Percentiles rank a stretch among this genome's conserved stretches.
Conservation (phyloP, 2,113 vertebrate genomes). For the Petaurus breviceps region DNA sequence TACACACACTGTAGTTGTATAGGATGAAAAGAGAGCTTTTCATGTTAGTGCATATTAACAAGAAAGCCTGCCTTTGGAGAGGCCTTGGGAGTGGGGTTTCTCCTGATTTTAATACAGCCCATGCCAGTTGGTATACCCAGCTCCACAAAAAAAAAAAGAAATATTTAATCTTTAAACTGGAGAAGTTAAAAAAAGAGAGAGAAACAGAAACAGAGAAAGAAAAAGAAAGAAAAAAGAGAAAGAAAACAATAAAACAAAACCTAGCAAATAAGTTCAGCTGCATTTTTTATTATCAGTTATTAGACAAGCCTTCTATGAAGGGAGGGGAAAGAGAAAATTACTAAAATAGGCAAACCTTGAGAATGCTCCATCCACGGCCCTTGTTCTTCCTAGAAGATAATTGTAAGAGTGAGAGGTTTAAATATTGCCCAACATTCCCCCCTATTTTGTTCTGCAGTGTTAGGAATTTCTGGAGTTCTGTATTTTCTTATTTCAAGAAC, state of each 20-base stretch:
- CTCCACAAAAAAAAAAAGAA: slow-evolving; percentile 77
- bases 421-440: slow-evolving; percentile 8
- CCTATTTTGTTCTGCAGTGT: not conserved
- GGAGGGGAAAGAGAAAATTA: slow-evolving; percentile 5
- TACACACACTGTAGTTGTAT: slow-evolving; percentile 88
- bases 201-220: no score
- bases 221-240: not conserved
- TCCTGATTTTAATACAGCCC: slow-evolving; percentile 86
- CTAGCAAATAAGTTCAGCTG: slow-evolving; percentile 53
- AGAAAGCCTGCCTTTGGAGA: slow-evolving; percentile 87
- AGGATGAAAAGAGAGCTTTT: slow-evolving; percentile 90
- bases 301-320: not conserved
- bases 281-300: slow-evolving; percentile 58
- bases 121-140: slow-evolving; percentile 81
- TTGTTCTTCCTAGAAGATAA: slow-evolving; percentile 19
- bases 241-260: slow-evolving; percentile 2
- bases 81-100: slow-evolving; percentile 84
- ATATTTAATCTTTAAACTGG: slow-evolving; percentile 79
- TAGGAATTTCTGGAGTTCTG: not conserved
- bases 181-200: slow-evolving; percentile 37
- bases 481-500: not conserved
- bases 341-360: slow-evolving; percentile 20
- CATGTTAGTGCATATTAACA: slow-evolving; percentile 90
- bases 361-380: slow-evolving; percentile 21
- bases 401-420: not conserved